A percentile compares a stretch with the other conserved stretches of the same genome.
Conservation (phyloP, 2,797 vertebrate species). For the Spinus pinus region DNA sequence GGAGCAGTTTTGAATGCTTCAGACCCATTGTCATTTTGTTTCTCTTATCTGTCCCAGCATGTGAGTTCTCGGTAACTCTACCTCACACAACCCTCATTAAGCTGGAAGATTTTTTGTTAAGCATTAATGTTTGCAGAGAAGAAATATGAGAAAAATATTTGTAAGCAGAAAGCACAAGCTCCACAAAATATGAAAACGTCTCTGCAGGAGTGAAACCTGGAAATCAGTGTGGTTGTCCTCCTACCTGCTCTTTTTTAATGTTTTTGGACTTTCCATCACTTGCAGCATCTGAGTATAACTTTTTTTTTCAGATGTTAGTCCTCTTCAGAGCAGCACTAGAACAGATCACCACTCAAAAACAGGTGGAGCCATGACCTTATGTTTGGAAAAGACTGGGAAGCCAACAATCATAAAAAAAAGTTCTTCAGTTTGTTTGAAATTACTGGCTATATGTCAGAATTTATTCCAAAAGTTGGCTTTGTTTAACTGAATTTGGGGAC, state of each 20-base stretch:
- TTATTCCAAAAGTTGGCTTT: not conserved
- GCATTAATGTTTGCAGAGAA: not conserved
- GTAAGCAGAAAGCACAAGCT: not conserved
- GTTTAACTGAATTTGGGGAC: not conserved
- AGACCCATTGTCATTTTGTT: not conserved
- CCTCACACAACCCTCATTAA: not conserved
- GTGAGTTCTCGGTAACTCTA: not conserved
- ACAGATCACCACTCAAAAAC: not conserved
- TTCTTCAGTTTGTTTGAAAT: not conserved
- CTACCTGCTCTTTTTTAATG: rapidly evolving
- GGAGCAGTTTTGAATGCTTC: not conserved
- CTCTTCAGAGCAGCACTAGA: not conserved
- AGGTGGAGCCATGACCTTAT: not conserved
- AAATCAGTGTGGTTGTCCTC: not conserved
- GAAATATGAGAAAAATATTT: not conserved
- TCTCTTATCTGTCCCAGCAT: not conserved
- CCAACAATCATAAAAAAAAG: rapidly evolving
- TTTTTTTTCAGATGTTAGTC: not conserved
- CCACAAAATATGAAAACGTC: not conserved
- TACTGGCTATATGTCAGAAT: not conserved
- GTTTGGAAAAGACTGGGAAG: not conserved
- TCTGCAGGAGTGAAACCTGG: not conserved
- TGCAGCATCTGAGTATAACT: not conserved
- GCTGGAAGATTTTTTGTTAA: not conserved
- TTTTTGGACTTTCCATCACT: not conserved